Conservation (phyloP, 2,797 vertebrate genomes). For the Halcyon smyrnensis region DNA sequence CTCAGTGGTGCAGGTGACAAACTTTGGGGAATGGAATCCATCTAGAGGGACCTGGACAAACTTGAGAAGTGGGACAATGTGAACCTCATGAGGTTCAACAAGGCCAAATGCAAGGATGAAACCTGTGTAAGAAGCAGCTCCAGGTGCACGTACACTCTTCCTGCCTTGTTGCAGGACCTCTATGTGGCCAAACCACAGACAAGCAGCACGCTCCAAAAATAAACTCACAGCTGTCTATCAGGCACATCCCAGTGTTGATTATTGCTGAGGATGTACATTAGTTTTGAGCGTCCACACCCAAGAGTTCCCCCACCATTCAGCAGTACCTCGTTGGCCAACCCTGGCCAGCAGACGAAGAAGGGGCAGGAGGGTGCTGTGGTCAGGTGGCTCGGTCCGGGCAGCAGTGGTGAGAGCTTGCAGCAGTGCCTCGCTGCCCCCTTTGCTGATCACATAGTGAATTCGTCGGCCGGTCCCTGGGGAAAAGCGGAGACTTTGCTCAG, state of each 20-base stretch:
- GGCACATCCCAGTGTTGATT: background rate
- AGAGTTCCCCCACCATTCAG: rapidly evolving
- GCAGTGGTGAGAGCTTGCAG: conserved; percentile 81
- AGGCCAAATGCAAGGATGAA: background rate
- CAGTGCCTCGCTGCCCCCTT: conserved; percentile 90
- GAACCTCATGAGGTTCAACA: background rate
- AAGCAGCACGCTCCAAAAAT: background rate
- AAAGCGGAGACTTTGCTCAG: background rate
- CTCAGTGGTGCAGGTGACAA: background rate
- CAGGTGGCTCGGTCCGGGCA: conserved; percentile 47
- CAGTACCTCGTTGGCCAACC: conserved; percentile 90
- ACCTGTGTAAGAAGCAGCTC: background rate
- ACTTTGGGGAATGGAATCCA: background rate
- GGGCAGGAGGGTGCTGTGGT: conserved; percentile 83
- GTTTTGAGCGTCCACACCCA: background rate
- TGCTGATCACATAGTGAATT: conserved; percentile 88
- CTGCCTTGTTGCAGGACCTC: background rate
- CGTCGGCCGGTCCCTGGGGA: conserved; percentile 86
- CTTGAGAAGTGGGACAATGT: background rate
- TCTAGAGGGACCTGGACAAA: background rate
- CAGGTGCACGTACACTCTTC: rapidly evolving
- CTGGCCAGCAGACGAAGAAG: conserved; percentile 88
- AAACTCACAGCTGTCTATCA: background rate
- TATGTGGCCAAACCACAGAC: background rate
- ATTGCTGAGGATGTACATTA: rapidly evolving